Percentiles rank a stretch among this genome's conserved stretches.
These are phyloP conservation scores for Trichogramma pretiosum DNA, from an alignment of 1,140 invertebrate genomes.

Conservation along the genomic window DNA sequence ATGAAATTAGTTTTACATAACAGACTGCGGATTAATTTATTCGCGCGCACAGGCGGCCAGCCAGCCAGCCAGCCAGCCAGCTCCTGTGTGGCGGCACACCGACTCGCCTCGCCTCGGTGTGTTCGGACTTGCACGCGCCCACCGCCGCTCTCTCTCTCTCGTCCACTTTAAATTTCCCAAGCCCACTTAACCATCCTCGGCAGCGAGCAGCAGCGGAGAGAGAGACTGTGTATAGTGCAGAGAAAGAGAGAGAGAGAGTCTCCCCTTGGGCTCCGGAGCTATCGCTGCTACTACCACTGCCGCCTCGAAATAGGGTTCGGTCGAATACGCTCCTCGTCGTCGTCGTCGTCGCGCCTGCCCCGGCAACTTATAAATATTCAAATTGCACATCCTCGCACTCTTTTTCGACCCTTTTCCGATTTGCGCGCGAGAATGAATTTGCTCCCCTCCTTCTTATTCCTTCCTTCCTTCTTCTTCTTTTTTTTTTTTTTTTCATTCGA, in stretches of 20 bases:
- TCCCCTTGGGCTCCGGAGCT: neutral
- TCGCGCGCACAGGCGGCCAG: too few relatives aligned
- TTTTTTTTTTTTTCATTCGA: too few relatives aligned
- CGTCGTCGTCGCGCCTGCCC: neutral
- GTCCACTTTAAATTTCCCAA: neutral
- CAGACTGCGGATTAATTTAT: slow-evolving; percentile 15
- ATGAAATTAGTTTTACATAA: slow-evolving; percentile 19
- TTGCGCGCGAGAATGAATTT: slow-evolving; percentile 30
- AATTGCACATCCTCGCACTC: slow-evolving; percentile 19
- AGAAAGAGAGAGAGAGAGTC: neutral
- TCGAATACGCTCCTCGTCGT: too few relatives aligned
- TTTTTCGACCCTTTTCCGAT: slow-evolving; percentile 11
- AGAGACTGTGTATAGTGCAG: too few relatives aligned
- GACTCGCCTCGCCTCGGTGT: too few relatives aligned
- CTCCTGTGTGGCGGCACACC: too few relatives aligned
- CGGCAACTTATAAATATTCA: slow-evolving; percentile 31
- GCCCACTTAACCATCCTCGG: too few relatives aligned
- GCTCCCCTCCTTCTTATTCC: too few relatives aligned
- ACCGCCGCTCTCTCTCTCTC: slow-evolving; percentile 2
- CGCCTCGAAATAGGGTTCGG: slow-evolving; percentile 14
- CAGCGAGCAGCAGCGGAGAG: too few relatives aligned
- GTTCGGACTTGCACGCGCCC: too few relatives aligned
- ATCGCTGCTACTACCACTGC: neutral
- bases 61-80: too few relatives aligned
- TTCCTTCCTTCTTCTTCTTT: too few relatives aligned